Evolutionary conservation across 2,888 invertebrate genomes (phyloP).

Genomic region (Platycnemis pennipes): DNA sequence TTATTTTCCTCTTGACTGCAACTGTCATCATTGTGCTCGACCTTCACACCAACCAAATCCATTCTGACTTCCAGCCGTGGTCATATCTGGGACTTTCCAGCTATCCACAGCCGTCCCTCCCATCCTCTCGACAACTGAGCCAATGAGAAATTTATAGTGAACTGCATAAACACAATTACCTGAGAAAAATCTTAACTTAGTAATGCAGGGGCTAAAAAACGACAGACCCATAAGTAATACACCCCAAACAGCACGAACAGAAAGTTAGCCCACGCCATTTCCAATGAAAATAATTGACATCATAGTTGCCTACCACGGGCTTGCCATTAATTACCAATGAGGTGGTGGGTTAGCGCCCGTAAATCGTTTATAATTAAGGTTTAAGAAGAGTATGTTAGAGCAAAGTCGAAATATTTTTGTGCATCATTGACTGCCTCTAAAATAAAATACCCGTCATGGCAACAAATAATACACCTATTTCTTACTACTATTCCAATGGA

Average conservation of each 20-base stretch:
- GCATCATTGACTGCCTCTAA: not conserved
- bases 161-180: not conserved
- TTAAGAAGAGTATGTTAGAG: not conserved
- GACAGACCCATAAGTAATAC: no score
- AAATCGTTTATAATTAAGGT: not conserved
- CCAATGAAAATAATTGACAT: not conserved
- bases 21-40: constrained; percentile 57
- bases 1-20: constrained; percentile 64
- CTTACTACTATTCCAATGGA: constrained; percentile 28
- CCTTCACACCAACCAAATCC: constrained; percentile 62
- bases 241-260: no score
- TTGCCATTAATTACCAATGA: not conserved
- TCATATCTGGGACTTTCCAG: constrained; percentile 58
- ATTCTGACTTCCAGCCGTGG: constrained; percentile 41
- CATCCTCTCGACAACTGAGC: constrained; percentile 37
- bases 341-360: not conserved
- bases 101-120: constrained; percentile 57
- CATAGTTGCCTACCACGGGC: not conserved
- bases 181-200: no score
- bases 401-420: not conserved
- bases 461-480: not conserved
- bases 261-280: no score
- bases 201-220: no score
- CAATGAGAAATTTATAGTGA: not conserved
- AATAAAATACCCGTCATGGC: not conserved